phyloP scores from a whole-genome alignment of 2,113 vertebrate genomes.

The Agelaius phoeniceus region DNA sequence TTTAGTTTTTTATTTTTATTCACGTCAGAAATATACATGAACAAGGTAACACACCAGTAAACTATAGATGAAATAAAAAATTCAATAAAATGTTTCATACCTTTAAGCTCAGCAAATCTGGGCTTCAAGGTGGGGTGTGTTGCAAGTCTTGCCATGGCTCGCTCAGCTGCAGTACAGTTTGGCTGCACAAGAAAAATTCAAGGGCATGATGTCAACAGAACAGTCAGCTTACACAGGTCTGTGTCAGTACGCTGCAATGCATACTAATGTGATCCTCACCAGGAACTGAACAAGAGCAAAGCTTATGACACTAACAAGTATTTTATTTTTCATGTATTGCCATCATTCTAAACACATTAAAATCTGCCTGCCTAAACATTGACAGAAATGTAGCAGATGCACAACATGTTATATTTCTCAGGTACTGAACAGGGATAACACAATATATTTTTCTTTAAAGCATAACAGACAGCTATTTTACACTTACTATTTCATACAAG shows the following conservation, averaged over 20 bases:
- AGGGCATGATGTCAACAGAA: neutral
- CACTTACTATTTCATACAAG: neutral
- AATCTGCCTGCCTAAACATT: neutral
- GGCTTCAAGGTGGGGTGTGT: conserved; percentile 84
- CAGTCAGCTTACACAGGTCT: neutral
- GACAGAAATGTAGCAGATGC: rapidly evolving
- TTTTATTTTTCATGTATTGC: neutral
- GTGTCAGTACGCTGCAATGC: neutral
- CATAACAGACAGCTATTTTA: neutral
- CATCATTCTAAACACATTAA: neutral
- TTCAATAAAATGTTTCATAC: conserved; percentile 53
- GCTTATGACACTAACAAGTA: neutral
- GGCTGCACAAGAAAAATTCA: conserved; percentile 65
- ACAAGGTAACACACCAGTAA: neutral
- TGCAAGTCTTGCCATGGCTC: conserved; percentile 87
- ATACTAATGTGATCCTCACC: neutral
- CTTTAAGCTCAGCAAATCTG: conserved; percentile 84
- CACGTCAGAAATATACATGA: neutral
- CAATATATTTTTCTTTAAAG: neutral
- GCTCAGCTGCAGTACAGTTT: conserved; percentile 77
- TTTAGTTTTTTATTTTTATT: neutral
- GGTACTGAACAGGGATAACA: neutral
- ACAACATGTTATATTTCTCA: neutral
- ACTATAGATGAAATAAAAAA: neutral
- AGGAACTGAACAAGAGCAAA: neutral